Evolutionary conservation across 2,797 vertebrate genomes (phyloP).

Genomic region (Helicolenus hilgendorfi): DNA sequence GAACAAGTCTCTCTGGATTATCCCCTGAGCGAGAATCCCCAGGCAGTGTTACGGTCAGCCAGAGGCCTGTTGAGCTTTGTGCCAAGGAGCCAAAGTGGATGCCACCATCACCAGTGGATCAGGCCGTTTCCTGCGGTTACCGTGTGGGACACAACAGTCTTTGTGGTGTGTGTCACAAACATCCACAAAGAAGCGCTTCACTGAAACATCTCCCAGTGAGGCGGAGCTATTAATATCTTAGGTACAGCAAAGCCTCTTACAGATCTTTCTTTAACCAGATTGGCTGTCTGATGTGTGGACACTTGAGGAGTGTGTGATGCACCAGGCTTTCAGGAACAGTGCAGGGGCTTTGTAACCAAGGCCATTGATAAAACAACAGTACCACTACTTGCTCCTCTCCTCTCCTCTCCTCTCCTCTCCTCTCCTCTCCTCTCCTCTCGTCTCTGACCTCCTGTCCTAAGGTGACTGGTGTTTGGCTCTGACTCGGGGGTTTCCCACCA

Average conservation of each 20-base stretch:
- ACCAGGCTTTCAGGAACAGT: conserved; percentile 68
- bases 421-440: not conserved
- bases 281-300: conserved; percentile 86
- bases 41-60: conserved; percentile 48
- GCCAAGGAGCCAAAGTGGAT: conserved; percentile 53
- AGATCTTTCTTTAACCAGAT: conserved; percentile 91
- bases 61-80: conserved; percentile 57
- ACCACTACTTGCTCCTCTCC: not conserved
- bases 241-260: conserved; percentile 92
- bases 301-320: conserved; percentile 79
- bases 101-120: conserved; percentile 55
- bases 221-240: conserved; percentile 89
- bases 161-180: conserved; percentile 75
- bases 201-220: conserved; percentile 70
- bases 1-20: conserved; percentile 66
- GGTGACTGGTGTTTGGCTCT: conserved; percentile 76
- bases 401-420: not conserved
- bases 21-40: conserved; percentile 56
- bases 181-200: conserved; percentile 60
- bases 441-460: conserved; percentile 46
- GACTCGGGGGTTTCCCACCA: conserved; percentile 80
- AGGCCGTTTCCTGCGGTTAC: conserved; percentile 43
- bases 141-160: conserved; percentile 57
- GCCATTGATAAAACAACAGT: conserved; percentile 62
- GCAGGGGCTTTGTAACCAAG: conserved; percentile 48